These are phyloP conservation scores for Lathronympha strigana DNA, from an alignment of 2,888 invertebrate species.

Conservation along the genomic window DNA sequence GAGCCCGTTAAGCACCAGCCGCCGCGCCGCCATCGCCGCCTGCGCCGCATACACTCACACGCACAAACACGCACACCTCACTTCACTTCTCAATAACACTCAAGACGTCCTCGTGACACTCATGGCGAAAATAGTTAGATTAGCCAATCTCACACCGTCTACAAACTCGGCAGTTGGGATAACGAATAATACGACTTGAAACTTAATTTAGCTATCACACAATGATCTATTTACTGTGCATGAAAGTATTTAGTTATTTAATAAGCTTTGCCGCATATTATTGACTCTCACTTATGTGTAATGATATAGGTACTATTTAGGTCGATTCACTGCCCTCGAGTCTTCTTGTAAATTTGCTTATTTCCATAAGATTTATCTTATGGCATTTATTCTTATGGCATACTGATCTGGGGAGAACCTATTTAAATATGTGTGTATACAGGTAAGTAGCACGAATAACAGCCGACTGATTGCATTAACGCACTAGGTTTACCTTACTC, in stretches of 20 bases:
- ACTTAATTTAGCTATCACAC: too few species aligned
- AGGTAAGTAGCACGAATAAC: background rate
- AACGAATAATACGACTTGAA: too few species aligned
- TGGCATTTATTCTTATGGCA: background rate
- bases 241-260: background rate
- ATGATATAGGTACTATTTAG: too few species aligned
- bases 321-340: background rate
- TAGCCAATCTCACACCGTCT: background rate
- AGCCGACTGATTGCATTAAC: background rate
- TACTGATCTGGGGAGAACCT: slow-evolving; percentile 4
- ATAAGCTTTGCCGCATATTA: background rate
- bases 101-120: background rate
- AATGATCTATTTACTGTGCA: too few species aligned
- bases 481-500: slow-evolving; percentile 3
- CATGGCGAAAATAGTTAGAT: background rate
- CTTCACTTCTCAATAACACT: background rate
- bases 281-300: too few species aligned
- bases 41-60: slow-evolving; percentile 45
- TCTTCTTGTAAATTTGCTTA: background rate
- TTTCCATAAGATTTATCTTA: background rate
- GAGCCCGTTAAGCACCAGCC: slow-evolving; percentile 76
- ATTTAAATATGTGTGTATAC: background rate
- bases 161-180: too few species aligned
- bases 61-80: slow-evolving; percentile 4
- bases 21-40: slow-evolving; percentile 59